These are phyloP conservation scores for Coelogynopora nodosa DNA, from an alignment of 2,888 invertebrate species.

Conservation along the genomic window DNA sequence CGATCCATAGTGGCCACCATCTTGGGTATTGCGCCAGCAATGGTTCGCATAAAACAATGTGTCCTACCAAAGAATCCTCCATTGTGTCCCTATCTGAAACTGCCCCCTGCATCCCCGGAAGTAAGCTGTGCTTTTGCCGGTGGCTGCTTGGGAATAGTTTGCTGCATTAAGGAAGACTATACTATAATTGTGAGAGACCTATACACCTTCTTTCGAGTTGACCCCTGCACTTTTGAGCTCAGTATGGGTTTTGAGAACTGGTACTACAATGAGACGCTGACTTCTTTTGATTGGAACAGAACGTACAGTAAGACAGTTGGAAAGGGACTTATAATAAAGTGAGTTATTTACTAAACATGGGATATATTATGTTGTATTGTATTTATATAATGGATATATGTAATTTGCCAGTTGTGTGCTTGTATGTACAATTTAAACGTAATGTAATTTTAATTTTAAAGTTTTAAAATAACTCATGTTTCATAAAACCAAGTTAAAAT, in stretches of 20 bases:
- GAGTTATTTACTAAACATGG: too few species aligned
- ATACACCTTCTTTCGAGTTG: not conserved
- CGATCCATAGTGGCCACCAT: not conserved
- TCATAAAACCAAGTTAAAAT: too few species aligned
- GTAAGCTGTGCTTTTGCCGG: conserved; percentile 17
- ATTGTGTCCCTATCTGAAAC: not conserved
- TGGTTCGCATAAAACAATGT: not conserved
- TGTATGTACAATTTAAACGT: too few species aligned
- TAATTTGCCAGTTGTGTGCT: too few species aligned
- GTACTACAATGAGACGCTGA: conserved; percentile 2
- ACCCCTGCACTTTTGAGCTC: conserved; percentile 22
- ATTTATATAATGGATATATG: too few species aligned
- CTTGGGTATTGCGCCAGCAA: not conserved
- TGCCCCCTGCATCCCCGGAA: not conserved
- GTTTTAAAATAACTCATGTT: too few species aligned
- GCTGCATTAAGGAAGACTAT: not conserved
- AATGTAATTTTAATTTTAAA: too few species aligned
- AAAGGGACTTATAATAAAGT: not conserved
- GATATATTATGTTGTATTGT: too few species aligned
- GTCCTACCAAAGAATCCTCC: not conserved
- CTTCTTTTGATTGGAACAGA: conserved; percentile 16
- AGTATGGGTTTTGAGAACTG: conserved; percentile 29
- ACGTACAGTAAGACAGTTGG: not conserved
- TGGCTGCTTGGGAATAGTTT: conserved; percentile 37
- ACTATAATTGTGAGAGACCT: not conserved